Evolutionary conservation across 1,140 invertebrate species (phyloP).

Genomic region (Macrosteles quadrilineatus): DNA sequence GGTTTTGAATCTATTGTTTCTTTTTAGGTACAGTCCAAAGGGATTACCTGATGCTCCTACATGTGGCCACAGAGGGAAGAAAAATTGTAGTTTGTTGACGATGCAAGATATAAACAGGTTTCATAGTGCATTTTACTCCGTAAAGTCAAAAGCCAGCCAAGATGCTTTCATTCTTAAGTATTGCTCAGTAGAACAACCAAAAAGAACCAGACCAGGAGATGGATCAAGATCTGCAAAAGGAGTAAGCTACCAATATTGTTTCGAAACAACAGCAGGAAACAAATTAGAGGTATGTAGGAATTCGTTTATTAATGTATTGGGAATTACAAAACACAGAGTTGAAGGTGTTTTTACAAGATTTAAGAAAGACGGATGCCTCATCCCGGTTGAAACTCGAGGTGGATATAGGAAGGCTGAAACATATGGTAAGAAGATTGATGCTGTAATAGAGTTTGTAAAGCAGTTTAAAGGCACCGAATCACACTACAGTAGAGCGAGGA

Average conservation of each 20-base stretch:
- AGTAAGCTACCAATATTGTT: background rate
- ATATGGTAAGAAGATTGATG: constrained; percentile 9
- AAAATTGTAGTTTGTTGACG: background rate
- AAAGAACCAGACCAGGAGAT: background rate
- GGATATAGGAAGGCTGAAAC: constrained; percentile 3
- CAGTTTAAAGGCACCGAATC: constrained; percentile 31
- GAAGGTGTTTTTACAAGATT: constrained; percentile 7
- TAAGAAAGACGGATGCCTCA: background rate
- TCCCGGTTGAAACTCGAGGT: constrained; percentile 13
- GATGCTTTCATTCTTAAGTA: constrained; percentile 20
- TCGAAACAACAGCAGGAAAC: constrained; percentile 13
- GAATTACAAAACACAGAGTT: constrained; percentile 15
- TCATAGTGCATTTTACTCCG: constrained; percentile 2
- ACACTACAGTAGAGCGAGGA: constrained; percentile 33
- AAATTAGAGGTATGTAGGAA: constrained; percentile 29
- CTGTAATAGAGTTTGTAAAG: constrained; percentile 30
- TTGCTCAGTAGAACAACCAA: constrained; percentile 14
- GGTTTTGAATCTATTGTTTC: background rate
- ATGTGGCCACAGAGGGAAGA: constrained; percentile 2
- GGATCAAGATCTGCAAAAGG: background rate
- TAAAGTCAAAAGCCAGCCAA: background rate
- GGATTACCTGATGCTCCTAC: background rate
- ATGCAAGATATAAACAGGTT: background rate
- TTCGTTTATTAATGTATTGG: background rate
- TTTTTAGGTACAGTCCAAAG: constrained; percentile 6